These are phyloP conservation scores for Myotis daubentonii DNA, from an alignment of 2,797 vertebrate genomes.

Conservation along the genomic window DNA sequence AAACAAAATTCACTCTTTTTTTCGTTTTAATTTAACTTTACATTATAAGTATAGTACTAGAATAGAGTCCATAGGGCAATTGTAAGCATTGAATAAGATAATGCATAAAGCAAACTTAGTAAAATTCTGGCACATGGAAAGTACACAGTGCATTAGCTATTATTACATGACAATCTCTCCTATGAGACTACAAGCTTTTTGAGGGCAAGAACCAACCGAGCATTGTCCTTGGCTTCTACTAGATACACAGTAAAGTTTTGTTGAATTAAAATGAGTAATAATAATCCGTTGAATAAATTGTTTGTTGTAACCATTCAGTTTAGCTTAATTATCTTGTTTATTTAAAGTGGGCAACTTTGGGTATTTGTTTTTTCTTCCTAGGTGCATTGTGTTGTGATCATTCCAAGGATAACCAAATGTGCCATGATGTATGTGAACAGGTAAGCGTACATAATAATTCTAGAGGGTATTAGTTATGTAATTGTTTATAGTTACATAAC, in stretches of 20 bases:
- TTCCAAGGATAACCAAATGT: constrained; percentile 92
- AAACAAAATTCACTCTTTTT: constrained; percentile 47
- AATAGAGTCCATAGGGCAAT: neutral
- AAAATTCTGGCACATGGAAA: constrained; percentile 40
- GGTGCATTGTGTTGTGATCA: constrained; percentile 94
- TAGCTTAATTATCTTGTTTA: constrained; percentile 16
- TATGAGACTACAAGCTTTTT: constrained; percentile 15
- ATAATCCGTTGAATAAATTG: neutral
- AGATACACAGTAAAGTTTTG: constrained; percentile 24
- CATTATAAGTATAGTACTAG: constrained; percentile 19
- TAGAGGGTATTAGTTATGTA: neutral
- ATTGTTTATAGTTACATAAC: neutral
- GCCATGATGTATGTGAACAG: constrained; percentile 97
- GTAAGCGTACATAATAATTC: constrained; percentile 83
- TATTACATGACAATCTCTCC: neutral
- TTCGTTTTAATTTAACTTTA: constrained; percentile 21
- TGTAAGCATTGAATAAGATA: constrained; percentile 39
- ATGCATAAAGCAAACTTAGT: constrained; percentile 8
- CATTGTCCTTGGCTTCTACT: neutral
- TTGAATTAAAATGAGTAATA: constrained; percentile 30
- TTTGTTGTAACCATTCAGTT: constrained; percentile 26
- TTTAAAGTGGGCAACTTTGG: neutral
- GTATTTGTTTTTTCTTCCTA: constrained; percentile 74
- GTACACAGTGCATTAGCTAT: neutral
- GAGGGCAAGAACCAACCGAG: neutral